A percentile compares a stretch with the other conserved stretches of the same genome.
phyloP scores from a whole-genome alignment of 2,888 invertebrate genomes.

The Hirudinaria manillensis region DNA sequence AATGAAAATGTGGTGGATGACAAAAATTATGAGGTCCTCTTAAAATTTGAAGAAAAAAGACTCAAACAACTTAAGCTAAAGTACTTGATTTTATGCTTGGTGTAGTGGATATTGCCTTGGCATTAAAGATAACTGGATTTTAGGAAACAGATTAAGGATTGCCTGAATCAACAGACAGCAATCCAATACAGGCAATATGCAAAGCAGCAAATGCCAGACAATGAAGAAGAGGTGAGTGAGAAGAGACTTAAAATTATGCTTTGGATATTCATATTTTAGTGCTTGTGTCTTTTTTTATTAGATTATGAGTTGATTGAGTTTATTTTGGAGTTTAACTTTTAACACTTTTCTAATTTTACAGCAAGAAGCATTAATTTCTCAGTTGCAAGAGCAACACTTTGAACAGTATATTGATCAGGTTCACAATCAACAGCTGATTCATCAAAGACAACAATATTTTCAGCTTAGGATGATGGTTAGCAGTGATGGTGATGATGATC shows the following conservation, averaged over 20 bases:
- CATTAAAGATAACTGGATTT: slow-evolving; percentile 6
- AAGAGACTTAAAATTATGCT: neutral
- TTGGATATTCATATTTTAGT: neutral
- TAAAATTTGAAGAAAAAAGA: slow-evolving; percentile 19
- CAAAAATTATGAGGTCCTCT: slow-evolving; percentile 9
- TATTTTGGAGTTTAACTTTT: too few relatives aligned
- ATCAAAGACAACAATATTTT: slow-evolving; percentile 58
- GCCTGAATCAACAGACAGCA: slow-evolving; percentile 71
- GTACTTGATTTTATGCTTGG: neutral
- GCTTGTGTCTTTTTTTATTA: neutral
- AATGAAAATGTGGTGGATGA: slow-evolving; percentile 11
- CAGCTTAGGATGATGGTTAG: slow-evolving; percentile 44
- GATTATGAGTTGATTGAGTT: too few relatives aligned
- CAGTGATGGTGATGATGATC: neutral
- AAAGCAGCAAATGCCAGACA: slow-evolving; percentile 74
- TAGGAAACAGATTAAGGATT: slow-evolving; percentile 59
- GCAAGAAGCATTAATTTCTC: slow-evolving; percentile 85
- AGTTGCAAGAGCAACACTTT: slow-evolving; percentile 96
- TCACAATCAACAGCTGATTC: slow-evolving; percentile 56
- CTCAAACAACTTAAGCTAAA: neutral
- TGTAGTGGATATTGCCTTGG: neutral
- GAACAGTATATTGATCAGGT: slow-evolving; percentile 97
- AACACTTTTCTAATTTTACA: slow-evolving; percentile 59
- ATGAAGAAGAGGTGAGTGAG: slow-evolving; percentile 58
- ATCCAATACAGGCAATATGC: slow-evolving; percentile 81